These are phyloP conservation scores for Ceratotherium simum DNA, from an alignment of 2,113 vertebrate species.

Conservation along the genomic window DNA sequence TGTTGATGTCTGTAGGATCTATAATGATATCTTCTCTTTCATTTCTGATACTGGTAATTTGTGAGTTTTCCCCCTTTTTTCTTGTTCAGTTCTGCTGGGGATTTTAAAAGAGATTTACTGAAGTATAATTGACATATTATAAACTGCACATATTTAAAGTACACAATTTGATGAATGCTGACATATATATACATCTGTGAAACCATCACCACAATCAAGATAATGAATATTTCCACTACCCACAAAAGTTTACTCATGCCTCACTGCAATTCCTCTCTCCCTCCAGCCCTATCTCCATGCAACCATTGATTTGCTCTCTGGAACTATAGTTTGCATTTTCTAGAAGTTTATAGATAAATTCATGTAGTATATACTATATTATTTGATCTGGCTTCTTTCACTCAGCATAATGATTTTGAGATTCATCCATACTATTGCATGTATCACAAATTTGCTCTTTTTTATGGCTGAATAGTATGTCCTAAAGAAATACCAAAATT, in stretches of 20 bases:
- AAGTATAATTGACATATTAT: background rate
- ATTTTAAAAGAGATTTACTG: slow-evolving; percentile 14
- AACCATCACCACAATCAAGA: background rate
- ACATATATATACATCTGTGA: background rate
- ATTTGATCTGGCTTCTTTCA: background rate
- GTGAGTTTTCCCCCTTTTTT: background rate
- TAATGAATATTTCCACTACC: background rate
- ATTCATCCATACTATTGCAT: background rate
- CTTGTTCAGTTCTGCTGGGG: background rate
- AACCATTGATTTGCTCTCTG: background rate
- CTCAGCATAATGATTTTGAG: background rate
- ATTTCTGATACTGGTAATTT: slow-evolving; percentile 14
- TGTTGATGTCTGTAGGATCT: background rate
- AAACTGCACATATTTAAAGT: background rate
- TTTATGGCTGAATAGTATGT: background rate
- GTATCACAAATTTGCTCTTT: background rate
- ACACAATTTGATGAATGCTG: background rate
- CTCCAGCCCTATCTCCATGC: background rate
- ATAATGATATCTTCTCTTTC: background rate
- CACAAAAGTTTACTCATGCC: background rate
- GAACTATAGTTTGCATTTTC: background rate
- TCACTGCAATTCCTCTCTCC: background rate
- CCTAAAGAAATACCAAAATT: background rate
- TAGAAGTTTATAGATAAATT: background rate
- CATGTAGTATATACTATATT: background rate